phyloP scores from a whole-genome alignment of 2,888 invertebrate genomes.

The Pachliopta kotzebuea region DNA sequence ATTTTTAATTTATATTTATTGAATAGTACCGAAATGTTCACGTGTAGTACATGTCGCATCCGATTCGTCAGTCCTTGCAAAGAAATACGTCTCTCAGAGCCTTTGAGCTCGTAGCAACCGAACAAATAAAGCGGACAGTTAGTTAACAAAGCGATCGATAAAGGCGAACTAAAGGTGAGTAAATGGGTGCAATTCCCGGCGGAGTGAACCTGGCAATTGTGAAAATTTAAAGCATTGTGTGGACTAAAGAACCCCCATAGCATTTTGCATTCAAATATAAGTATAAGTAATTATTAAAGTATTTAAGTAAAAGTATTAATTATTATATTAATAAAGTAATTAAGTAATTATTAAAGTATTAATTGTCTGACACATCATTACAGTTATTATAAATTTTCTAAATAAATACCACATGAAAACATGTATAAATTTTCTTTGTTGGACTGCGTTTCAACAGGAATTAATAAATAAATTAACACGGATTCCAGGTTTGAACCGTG shows the following conservation, averaged over 20 bases:
- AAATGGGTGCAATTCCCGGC: constrained; percentile 25
- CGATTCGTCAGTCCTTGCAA: neutral
- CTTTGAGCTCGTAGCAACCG: constrained; percentile 19
- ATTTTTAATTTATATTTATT: no score
- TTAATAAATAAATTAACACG: no score
- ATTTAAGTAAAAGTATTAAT: no score
- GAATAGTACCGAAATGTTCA: neutral
- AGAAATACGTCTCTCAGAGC: constrained; percentile 1
- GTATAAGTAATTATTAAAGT: no score
- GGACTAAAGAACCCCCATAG: constrained; percentile 4
- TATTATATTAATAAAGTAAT: no score
- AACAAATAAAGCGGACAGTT: constrained; percentile 30
- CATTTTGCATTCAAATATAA: neutral
- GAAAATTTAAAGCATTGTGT: constrained; percentile 13
- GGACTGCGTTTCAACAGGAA: no score
- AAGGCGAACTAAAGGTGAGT: constrained; percentile 31
- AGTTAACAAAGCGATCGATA: constrained; percentile 27
- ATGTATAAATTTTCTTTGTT: no score
- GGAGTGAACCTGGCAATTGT: constrained; percentile 24
- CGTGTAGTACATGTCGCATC: constrained; percentile 1
- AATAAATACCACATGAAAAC: no score
- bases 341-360: no score
- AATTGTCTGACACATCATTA: neutral
- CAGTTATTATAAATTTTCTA: no score
- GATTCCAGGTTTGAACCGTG: no score